Conservation (phyloP, 2,888 invertebrate species). For the Aphidius colemani region DNA sequence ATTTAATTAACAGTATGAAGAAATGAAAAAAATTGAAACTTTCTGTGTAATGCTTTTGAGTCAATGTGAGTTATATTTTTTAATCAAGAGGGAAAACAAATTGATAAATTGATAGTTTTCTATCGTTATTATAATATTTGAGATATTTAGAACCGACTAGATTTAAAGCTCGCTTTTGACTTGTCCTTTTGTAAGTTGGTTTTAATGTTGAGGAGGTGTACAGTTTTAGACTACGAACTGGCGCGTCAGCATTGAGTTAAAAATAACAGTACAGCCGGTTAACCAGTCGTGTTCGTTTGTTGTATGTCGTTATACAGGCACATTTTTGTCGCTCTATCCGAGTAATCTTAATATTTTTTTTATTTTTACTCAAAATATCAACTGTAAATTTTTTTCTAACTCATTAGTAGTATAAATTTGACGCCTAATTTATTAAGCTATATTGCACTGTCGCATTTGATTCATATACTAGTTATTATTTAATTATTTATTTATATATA, state of each 20-base stretch:
- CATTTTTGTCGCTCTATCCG: slow-evolving; percentile 24
- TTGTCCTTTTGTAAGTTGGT: not conserved
- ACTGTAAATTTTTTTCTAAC: not conserved
- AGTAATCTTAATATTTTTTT: slow-evolving; percentile 13
- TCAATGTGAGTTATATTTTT: too few relatives aligned
- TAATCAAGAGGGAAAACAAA: too few relatives aligned
- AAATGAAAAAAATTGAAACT: too few relatives aligned
- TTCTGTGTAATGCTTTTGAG: too few relatives aligned
- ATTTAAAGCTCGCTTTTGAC: not conserved
- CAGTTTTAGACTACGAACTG: slow-evolving; percentile 57
- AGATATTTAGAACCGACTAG: too few relatives aligned
- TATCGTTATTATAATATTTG: too few relatives aligned
- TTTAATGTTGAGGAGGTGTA: slow-evolving; percentile 44
- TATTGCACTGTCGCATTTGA: too few relatives aligned
- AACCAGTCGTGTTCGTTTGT: slow-evolving; percentile 42
- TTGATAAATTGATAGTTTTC: too few relatives aligned
- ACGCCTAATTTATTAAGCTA: too few relatives aligned
- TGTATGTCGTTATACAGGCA: slow-evolving; percentile 34
- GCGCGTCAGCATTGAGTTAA: slow-evolving; percentile 59
- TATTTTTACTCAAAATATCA: not conserved
- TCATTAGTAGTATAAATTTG: not conserved
- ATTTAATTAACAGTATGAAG: too few relatives aligned
- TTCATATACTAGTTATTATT: too few relatives aligned
- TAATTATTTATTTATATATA: too few relatives aligned
- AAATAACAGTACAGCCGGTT: slow-evolving; percentile 57